Conservation (phyloP, 2,888 invertebrate species). For the Sepioteuthis lessoniana region DNA sequence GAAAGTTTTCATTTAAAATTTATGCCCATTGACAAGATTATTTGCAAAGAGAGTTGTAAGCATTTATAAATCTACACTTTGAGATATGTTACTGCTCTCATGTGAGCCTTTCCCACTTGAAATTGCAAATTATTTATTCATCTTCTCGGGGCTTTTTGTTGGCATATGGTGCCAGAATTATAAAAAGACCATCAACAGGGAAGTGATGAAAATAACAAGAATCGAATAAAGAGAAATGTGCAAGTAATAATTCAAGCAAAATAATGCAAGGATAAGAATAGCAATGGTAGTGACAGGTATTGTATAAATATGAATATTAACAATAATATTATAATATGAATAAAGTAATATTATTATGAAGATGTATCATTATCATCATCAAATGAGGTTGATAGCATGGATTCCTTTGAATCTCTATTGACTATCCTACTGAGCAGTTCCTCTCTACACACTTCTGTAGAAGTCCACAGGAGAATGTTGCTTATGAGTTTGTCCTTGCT, state of each 20-base stretch:
- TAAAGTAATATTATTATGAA: too few relatives aligned
- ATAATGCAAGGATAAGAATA: neutral
- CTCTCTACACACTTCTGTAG: too few relatives aligned
- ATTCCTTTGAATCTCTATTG: too few relatives aligned
- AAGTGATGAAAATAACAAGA: neutral
- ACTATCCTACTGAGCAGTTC: too few relatives aligned
- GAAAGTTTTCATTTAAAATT: neutral
- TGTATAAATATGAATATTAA: too few relatives aligned
- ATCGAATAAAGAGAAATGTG: neutral
- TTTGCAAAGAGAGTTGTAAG: neutral
- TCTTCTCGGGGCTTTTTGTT: neutral
- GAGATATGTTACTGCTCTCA: neutral
- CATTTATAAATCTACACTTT: neutral
- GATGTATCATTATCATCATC: too few relatives aligned
- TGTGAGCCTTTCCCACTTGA: neutral
- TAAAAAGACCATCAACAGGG: neutral
- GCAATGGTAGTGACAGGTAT: too few relatives aligned
- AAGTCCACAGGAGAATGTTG: too few relatives aligned
- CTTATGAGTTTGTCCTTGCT: too few relatives aligned
- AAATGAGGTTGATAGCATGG: too few relatives aligned
- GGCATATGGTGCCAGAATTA: neutral
- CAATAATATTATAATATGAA: too few relatives aligned
- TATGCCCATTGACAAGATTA: neutral
- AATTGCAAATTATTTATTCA: slow-evolving; percentile 2
- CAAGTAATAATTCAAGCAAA: neutral